These are phyloP conservation scores for Vandiemenella viatica DNA, from an alignment of 2,888 invertebrate species.

Conservation along the genomic window DNA sequence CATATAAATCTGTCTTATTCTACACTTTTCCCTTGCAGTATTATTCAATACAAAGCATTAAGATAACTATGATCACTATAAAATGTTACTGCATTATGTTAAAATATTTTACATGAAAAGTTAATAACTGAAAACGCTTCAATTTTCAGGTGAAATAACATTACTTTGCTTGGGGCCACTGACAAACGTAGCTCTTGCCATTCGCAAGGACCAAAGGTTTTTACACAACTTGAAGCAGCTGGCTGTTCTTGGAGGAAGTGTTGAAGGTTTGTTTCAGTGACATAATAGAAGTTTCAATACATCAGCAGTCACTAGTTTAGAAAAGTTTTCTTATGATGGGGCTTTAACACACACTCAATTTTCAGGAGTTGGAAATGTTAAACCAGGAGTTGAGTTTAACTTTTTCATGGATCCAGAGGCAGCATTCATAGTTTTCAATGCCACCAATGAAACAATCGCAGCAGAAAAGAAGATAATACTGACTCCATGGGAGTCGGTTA, in stretches of 20 bases:
- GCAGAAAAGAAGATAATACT: constrained; percentile 7
- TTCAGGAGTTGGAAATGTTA: constrained; percentile 8
- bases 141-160: constrained; percentile 26
- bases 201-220: constrained; percentile 28
- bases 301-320: too few relatives aligned
- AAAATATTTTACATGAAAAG: too few relatives aligned
- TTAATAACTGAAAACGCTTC: background rate
- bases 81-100: background rate
- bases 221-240: constrained; percentile 23
- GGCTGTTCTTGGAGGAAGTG: constrained; percentile 26
- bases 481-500: constrained; percentile 10
- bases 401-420: constrained; percentile 13
- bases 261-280: too few relatives aligned
- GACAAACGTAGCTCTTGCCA: constrained; percentile 38
- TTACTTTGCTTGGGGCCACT: constrained; percentile 33
- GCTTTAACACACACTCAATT: background rate
- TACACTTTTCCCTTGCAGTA: background rate
- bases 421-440: constrained; percentile 9
- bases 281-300: too few relatives aligned
- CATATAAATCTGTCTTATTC: background rate
- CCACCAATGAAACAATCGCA: constrained; percentile 6
- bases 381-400: constrained; percentile 8
- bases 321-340: background rate
- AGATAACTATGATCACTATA: background rate
- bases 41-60: background rate